Evolutionary conservation across 2,888 invertebrate genomes (phyloP), one percentile per base, ranked within the genome.

Genomic region (Venustoraphidia nigricollis): DNA sequence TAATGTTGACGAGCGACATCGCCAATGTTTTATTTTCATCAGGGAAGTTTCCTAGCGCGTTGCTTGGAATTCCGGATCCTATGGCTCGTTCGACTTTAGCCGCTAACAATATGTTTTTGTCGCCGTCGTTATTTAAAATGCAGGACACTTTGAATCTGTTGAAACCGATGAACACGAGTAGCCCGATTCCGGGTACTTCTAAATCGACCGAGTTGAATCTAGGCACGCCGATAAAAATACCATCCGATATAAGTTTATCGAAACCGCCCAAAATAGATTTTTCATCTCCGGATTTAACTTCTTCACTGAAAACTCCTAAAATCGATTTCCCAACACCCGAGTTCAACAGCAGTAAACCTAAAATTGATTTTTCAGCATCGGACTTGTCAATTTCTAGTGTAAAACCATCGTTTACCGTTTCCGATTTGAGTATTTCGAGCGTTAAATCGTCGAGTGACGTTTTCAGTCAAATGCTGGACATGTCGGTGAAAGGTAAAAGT

Each of bases 91-190:
- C 82, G 10, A 82, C 83, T 34, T 66, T 85, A 53, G 79, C 82
- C 9, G 81, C 85, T 1, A 83, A 83, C 57, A 87, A 85, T 60
- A 81, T 87, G 73, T 88, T 86, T 54, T 70, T 87, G 56, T 77
- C 83, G 8, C 83, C 83, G 13, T 80, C 81, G 36, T 63, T 83
- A 51, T 72, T 83, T 53, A 83, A 83, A 67, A 79, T 83, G 71
- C 83, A 83, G 59, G 79, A 79, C 59, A 67, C 72, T 38, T 59
- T 74, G 9, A 56, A 55, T 46, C 57, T 70, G 41, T 64, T 79
- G 51, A 77, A 78, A 60, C 78, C 78, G 2, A 62, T 78, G 38
- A 73, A 76, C 2, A 71, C 69, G 9, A 76, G 73, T 52, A 75
- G 74, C 60, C 72, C 77, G 0, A 67, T 75, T 53, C 56, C 58